Evolutionary conservation across 2,113 vertebrate species (phyloP).

Genomic region (Podarcis muralis): DNA sequence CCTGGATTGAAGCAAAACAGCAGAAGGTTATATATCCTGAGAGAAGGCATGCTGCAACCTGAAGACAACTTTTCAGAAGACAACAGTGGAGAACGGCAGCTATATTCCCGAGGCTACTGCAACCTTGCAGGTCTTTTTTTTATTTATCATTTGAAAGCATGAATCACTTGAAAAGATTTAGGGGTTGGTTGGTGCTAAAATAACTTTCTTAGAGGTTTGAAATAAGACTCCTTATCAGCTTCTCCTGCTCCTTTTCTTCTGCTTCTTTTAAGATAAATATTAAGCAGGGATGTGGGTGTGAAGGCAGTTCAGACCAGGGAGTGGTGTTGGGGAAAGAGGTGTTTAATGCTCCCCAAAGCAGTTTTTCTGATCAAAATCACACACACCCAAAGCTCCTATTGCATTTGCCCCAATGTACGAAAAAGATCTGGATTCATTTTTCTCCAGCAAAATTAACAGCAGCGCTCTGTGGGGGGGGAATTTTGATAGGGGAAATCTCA

Average conservation of each 20-base stretch:
- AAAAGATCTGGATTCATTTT: neutral
- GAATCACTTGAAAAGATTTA: neutral
- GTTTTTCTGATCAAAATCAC: neutral
- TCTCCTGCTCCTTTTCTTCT: too few species aligned
- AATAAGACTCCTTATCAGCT: neutral
- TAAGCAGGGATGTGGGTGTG: neutral
- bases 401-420: neutral
- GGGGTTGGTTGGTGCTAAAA: neutral
- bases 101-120: rapidly evolving
- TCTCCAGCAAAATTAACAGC: too few species aligned
- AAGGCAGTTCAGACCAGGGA: too few species aligned
- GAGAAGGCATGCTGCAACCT: neutral
- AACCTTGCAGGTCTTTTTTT: neutral
- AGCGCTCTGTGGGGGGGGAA: too few species aligned
- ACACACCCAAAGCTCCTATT: neutral
- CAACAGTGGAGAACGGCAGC: neutral
- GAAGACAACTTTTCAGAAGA: neutral
- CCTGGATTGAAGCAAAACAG: neutral
- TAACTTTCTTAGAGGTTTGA: neutral
- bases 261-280: neutral
- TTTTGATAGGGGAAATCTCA: too few species aligned
- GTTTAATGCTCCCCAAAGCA: neutral
- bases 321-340: too few species aligned
- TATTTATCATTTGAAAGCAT: neutral
- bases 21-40: neutral